Evolutionary conservation across 2,888 invertebrate genomes (phyloP).

Genomic region (Cephus spinipes): DNA sequence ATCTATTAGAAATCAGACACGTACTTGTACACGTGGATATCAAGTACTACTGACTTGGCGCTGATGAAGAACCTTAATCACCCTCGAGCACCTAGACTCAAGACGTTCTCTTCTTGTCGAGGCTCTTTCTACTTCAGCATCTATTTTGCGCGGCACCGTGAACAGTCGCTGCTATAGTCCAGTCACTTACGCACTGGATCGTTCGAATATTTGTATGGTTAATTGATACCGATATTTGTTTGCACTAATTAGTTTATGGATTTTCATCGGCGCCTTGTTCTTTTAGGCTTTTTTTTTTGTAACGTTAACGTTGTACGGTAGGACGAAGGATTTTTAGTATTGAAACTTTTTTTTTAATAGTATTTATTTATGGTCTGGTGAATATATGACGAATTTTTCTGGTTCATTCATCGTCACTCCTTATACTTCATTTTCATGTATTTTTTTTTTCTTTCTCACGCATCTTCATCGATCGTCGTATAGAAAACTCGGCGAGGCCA

Average conservation of each 20-base stretch:
- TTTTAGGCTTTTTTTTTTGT: too few relatives aligned
- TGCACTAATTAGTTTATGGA: neutral
- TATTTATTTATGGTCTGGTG: neutral
- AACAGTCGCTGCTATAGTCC: neutral
- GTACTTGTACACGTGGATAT: neutral
- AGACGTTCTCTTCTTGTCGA: neutral
- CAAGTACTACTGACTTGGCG: neutral
- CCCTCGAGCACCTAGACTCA: neutral
- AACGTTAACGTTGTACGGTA: too few relatives aligned
- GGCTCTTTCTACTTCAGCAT: neutral
- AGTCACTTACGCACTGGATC: neutral
- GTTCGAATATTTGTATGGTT: neutral
- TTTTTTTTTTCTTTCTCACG: neutral
- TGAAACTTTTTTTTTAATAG: neutral
- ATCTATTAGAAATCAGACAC: neutral
- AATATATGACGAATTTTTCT: neutral
- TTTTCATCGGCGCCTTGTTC: neutral
- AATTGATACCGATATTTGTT: neutral
- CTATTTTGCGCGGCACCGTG: neutral
- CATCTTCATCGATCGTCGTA: conserved; percentile 1
- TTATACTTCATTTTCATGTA: neutral
- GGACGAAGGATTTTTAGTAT: neutral
- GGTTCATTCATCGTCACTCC: neutral
- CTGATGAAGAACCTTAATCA: neutral
- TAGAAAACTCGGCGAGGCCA: conserved; percentile 33